Evolutionary conservation across 2,797 vertebrate species (phyloP), one percentile per base, ranked within the genome.

Genomic region (Valencia hispanica): DNA sequence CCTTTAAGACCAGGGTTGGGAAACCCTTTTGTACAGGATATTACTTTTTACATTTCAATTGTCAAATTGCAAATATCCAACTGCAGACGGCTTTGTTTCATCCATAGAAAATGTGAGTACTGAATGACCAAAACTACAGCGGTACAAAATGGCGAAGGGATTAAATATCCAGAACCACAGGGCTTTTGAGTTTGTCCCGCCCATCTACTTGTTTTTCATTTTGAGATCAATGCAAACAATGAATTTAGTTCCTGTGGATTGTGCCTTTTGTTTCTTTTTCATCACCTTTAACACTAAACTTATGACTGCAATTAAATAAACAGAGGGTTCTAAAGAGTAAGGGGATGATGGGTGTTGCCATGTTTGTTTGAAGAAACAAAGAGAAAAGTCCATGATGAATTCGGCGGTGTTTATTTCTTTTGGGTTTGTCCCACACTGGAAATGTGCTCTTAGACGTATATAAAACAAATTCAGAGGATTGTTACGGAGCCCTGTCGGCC

Each of bases 321-420:
- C 30, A 36, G 27, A 5, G 1, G 55, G 55, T 66, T 80, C 27
- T 27, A 9, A 65, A 68, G 75, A 48, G 47, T 12, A 15, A 20
- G 8, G 51, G n/a, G 36, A 22, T 72, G 43, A 68, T 22, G 12
- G 50, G 27, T 45, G 68, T 10, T 17, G 72, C 51, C 69, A 15
- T 25, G 72, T 82, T 36, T 51, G 48, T 77, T 78, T 77, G 70
- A 73, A 75, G 73, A 73, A 34, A 50, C 73, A n/a, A 55, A 79
- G 36, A 61, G 72, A 81, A 63, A 76, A 81, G 79, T 70, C 73
- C 12, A 30, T 25, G 41, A 80, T 72, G 14, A 47, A 74, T 76
- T 80, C 48, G 77, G 53, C 22, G 17, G 51, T 53, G 72, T 80
- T 82, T 85, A 78, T 79, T 73, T 45, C 76, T 84, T 79, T 73